Evolutionary conservation across 2,113 vertebrate genomes (phyloP), one percentile per base, ranked within the genome.

Genomic region (Rhabdomys dilectus): DNA sequence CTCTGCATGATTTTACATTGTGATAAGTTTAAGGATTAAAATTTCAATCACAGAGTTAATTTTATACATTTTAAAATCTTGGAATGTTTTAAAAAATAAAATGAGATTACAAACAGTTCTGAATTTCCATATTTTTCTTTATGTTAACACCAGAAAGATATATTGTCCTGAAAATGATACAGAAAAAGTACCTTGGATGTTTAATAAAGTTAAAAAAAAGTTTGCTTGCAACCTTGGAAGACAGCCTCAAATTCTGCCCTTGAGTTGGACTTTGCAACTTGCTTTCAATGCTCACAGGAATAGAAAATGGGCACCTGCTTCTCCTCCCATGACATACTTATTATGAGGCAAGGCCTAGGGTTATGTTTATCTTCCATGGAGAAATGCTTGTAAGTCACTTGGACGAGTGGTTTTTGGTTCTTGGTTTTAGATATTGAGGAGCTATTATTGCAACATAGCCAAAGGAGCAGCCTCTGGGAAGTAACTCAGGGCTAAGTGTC

Each of bases 381-480:
- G 93, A 92, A 96, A 81, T 66, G 68, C 64, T 92, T 48, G 42
- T 84, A 77, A 96, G 81, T 21, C 60, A 8, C 11, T 66, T 10
- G 70, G 31, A 64, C 42, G 81, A 92, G 56, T 45, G 24, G 11
- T 91, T 64, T n/a, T 39, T 66, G 42, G 39, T 26, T 80, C 85
- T 86, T 53, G 62, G 42, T n/a, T 86, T 96, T 31, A 77, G 60
- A 73, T 36, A 39, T 8, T 26, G 91, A 75, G 75, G 24, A 31
- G 21, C 60, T 95, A 51, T 89, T 86, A 91, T 94, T 94, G 48
- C 72, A 93, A 68, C 13, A 70, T 0, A 64, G 91, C 82, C 62
- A 60, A 87, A 96, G 95, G 93, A 89, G 12, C 21, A 78, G 89
- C 97, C 82, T 91, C 48, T 10, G 78, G 95, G 45, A 96, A 95